These are phyloP conservation scores for Oryzias javanicus DNA, from an alignment of 2,113 vertebrate species.

Conservation along the genomic window DNA sequence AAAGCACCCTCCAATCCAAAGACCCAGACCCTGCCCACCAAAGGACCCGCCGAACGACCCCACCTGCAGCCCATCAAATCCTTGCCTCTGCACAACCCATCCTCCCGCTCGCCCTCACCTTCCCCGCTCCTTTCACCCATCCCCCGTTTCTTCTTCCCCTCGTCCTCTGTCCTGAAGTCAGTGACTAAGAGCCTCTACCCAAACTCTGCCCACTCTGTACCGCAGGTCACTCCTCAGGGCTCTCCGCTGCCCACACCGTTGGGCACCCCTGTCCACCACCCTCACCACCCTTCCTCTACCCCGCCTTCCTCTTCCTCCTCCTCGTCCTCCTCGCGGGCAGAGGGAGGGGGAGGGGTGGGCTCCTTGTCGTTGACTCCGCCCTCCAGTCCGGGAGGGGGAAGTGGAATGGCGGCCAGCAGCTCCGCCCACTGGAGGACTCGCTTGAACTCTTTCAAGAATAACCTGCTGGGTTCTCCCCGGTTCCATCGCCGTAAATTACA, in stretches of 20 bases:
- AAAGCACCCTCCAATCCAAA: conserved; percentile 76
- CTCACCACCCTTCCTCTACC: conserved; percentile 77
- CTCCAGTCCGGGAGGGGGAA: conserved; percentile 87
- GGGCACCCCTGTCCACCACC: conserved; percentile 86
- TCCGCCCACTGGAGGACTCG: conserved; percentile 88
- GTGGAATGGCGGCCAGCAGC: conserved; percentile 83
- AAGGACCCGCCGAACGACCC: conserved; percentile 78
- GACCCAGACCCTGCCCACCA: conserved; percentile 89
- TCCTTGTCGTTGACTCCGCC: conserved; percentile 84
- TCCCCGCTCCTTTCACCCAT: conserved; percentile 80
- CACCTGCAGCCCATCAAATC: conserved; percentile 86
- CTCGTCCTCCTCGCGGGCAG: conserved; percentile 80
- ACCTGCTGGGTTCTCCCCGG: conserved; percentile 88
- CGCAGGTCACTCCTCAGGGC: conserved; percentile 87
- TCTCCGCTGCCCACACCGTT: conserved; percentile 87
- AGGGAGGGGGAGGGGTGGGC: conserved; percentile 77
- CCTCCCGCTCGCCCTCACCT: conserved; percentile 77
- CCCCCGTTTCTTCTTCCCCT: conserved; percentile 82
- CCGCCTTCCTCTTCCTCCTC: conserved; percentile 80
- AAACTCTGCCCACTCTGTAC: conserved; percentile 81
- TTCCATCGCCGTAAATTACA: conserved; percentile 93
- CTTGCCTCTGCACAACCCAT: conserved; percentile 81
- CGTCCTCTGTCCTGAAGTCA: conserved; percentile 83
- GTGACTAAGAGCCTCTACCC: conserved; percentile 81
- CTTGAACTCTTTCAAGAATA: conserved; percentile 93